Percentiles rank a stretch among this genome's conserved stretches.
These are phyloP conservation scores for Tupaia tana DNA, from an alignment of 2,113 vertebrate species.

Conservation along the genomic window DNA sequence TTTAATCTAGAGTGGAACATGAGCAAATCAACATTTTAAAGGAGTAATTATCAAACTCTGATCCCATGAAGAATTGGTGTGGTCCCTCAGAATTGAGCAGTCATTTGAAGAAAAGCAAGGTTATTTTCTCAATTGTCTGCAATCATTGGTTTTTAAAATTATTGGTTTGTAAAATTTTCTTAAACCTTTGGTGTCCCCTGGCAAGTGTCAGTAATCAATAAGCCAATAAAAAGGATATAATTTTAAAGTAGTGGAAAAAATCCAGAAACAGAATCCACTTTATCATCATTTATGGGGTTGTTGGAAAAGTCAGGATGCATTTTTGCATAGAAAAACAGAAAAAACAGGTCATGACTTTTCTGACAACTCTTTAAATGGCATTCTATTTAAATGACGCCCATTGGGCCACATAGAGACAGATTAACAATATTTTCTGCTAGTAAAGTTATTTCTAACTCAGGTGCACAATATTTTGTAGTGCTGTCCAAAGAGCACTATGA, in stretches of 20 bases:
- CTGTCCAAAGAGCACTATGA: neutral
- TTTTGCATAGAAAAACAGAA: no score
- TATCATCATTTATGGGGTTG: neutral
- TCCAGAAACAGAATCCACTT: neutral
- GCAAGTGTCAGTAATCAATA: neutral
- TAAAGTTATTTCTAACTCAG: neutral
- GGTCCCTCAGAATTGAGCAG: neutral
- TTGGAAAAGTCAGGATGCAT: no score
- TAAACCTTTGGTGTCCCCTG: neutral
- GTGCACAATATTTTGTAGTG: neutral
- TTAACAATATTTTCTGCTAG: neutral
- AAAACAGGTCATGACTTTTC: no score
- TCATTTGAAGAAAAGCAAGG: neutral
- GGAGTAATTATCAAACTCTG: neutral
- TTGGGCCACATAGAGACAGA: neutral
- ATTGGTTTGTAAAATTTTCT: constrained; percentile 15
- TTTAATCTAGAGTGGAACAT: neutral
- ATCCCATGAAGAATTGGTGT: neutral
- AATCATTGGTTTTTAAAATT: neutral
- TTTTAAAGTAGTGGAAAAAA: constrained; percentile 52
- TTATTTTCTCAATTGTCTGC: constrained; percentile 3
- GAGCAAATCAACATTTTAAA: neutral
- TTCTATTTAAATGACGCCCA: neutral
- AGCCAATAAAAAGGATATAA: neutral
- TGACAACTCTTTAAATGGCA: no score